Base-by-base conservation (phyloP, 2,888 invertebrate species). In the Orchesellides sinensis region DNA sequence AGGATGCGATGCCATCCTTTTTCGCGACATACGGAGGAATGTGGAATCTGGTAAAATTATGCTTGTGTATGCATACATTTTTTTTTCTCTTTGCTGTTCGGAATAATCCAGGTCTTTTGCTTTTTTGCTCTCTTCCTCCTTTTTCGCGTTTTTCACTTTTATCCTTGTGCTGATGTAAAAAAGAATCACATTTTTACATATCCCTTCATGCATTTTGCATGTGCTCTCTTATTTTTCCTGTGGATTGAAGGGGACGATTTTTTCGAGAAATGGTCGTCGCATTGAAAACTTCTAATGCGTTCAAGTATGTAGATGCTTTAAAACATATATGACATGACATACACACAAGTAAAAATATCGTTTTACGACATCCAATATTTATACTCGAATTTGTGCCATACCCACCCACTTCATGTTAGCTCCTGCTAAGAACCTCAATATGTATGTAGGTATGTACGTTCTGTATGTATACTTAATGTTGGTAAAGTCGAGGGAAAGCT, bases 151-250 rank as follows among this genome's bases (percentile, higher is more conserved):
- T 40, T 40, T 2, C 10, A 40, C 40, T 40, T 40, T 29, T 45
- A 29, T 61, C 72, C 14, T n/a, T n/a, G n/a, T n/a, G n/a, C n/a
- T 17, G 61, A 73, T 61, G 47, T 47, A 61, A 73, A 61, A 54
- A 54, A 12, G 54, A 73, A 61, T 73, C 72, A 49, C 72, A 47
- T 56, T 72, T n/a, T 73, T 73, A 70, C 70, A 70, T 73, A 73
- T 61, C 29, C 72, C n/a, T n/a, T 73, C 72, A 73, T 73, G 72
- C 72, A 73, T 73, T 73, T 73, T 73, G 72, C 72, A 73, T 73
- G 61, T 59, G 59, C 35, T 61, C 61, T 47, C 32, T n/a, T 47
- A 29, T 73, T 61, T 69, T 40, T 49, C 14, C 45, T 19, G 61
- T 10, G 63, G 63, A 32, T 32, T 32, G 59, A 27, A 29, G 59